Evolutionary conservation across 30 jellyfish, hydroid and myxozoan genomes (phyloP), one percentile per base, ranked within the genome.

Genomic region (Nemopilema nomurai): DNA sequence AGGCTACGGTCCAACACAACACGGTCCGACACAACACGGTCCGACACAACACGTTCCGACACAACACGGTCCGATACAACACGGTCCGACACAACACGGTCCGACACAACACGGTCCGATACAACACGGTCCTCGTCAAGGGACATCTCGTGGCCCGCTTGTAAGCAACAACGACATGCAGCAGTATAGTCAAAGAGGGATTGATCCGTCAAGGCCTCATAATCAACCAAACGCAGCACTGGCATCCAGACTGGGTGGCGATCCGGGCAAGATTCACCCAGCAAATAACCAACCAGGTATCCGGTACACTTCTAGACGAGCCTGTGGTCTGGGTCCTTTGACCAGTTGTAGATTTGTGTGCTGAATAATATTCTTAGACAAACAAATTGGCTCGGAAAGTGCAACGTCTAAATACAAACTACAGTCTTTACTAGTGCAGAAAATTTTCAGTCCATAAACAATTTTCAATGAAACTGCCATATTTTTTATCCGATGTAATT

Each of bases 1-100:
- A 1, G 90, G 90, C 62, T 84, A 69, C 49, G 75, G 74, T 19
- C 89, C 28, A 32, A 26, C 87, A 6, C 87, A 53, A 29, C 87
- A 77, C 4, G 84, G 77, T 50, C 28, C 41, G n/a, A n/a, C n/a
- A n/a, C n/a, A n/a, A n/a, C n/a, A n/a, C n/a, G n/a, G n/a, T n/a
- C n/a, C n/a, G n/a, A n/a, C n/a, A n/a, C n/a, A n/a, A n/a, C n/a
- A n/a, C n/a, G n/a, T n/a, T n/a, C n/a, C n/a, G n/a, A n/a, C n/a
- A n/a, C n/a, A n/a, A n/a, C n/a, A n/a, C n/a, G n/a, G n/a, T n/a
- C n/a, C n/a, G n/a, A n/a, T n/a, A n/a, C n/a, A n/a, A n/a, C n/a
- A n/a, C n/a, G n/a, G n/a, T n/a, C n/a, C n/a, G n/a, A n/a, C n/a
- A n/a, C n/a, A n/a, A n/a, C n/a, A n/a, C n/a, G n/a, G n/a, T n/a